phyloP scores from a whole-genome alignment of 1,140 invertebrate genomes.

The Hycleus cichorii region DNA sequence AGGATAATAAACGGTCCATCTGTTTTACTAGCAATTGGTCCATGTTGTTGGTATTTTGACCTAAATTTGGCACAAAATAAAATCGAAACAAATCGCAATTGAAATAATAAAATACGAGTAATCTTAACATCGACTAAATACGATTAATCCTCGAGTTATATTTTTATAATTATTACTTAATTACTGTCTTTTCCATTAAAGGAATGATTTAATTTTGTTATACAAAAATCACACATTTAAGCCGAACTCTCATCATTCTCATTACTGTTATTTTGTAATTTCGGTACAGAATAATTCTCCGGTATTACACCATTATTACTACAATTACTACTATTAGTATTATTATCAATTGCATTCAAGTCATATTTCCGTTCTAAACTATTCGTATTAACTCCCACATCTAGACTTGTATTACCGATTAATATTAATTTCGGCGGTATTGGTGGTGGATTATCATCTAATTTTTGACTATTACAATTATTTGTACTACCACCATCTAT shows the following conservation, averaged over 20 bases:
- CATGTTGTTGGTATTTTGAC: too few species aligned
- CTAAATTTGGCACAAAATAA: too few species aligned
- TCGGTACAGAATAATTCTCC: conserved; percentile 25
- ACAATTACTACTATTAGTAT: background rate
- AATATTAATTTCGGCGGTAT: conserved; percentile 48
- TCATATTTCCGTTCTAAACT: conserved; percentile 21
- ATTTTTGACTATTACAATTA: conserved; percentile 17
- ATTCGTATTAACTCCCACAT: background rate
- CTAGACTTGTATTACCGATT: conserved; percentile 18
- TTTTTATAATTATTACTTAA: too few species aligned
- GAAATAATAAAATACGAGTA: too few species aligned
- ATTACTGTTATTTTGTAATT: conserved; percentile 3
- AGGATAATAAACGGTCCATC: too few species aligned
- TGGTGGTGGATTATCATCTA: conserved; percentile 46
- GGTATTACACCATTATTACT: background rate
- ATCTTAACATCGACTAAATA: too few species aligned
- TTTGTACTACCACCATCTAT: conserved; percentile 29
- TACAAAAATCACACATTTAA: too few species aligned
- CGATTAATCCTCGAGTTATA: too few species aligned
- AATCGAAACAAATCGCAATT: too few species aligned
- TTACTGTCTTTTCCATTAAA: too few species aligned
- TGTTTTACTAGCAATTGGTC: too few species aligned
- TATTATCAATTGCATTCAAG: conserved; percentile 14
- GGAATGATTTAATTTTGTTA: too few species aligned
- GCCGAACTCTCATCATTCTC: background rate